Evolutionary conservation across 2,888 invertebrate genomes (phyloP).

Genomic region (Phorcus lineatus): DNA sequence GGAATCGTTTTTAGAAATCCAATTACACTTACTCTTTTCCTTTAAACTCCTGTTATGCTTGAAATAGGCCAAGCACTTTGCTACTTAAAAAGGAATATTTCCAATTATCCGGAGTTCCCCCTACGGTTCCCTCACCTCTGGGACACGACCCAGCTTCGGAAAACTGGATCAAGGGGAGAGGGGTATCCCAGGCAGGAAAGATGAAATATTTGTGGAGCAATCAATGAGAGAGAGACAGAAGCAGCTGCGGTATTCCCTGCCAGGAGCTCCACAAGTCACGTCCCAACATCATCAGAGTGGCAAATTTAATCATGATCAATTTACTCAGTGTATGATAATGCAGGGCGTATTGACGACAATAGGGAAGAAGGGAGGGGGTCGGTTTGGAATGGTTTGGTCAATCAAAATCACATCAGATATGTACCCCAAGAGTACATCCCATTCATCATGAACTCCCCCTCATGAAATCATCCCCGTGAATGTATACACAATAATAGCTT

Average conservation of each 20-base stretch:
- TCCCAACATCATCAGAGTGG: conserved; percentile 3
- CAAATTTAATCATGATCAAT: conserved; percentile 16
- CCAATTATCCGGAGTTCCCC: neutral
- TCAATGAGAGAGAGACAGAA: neutral
- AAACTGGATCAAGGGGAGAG: neutral
- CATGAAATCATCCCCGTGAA: too few relatives aligned
- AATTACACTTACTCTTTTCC: neutral
- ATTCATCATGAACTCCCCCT: too few relatives aligned
- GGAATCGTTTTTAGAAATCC: neutral
- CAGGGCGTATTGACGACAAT: neutral
- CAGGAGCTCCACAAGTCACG: conserved; percentile 6
- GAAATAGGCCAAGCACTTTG: neutral
- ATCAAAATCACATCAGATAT: too few relatives aligned
- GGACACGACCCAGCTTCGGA: neutral
- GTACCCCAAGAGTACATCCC: too few relatives aligned
- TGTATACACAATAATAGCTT: neutral
- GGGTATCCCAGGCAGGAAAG: neutral
- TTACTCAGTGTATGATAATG: neutral
- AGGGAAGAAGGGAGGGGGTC: too few relatives aligned
- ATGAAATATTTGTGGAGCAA: conserved; percentile 16
- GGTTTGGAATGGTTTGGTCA: too few relatives aligned
- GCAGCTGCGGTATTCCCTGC: neutral
- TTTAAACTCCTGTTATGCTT: neutral
- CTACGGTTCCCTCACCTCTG: neutral
- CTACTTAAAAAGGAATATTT: conserved; percentile 5